These are phyloP conservation scores for Leptopilina syphax DNA, from an alignment of 2,888 invertebrate species.

Conservation along the genomic window DNA sequence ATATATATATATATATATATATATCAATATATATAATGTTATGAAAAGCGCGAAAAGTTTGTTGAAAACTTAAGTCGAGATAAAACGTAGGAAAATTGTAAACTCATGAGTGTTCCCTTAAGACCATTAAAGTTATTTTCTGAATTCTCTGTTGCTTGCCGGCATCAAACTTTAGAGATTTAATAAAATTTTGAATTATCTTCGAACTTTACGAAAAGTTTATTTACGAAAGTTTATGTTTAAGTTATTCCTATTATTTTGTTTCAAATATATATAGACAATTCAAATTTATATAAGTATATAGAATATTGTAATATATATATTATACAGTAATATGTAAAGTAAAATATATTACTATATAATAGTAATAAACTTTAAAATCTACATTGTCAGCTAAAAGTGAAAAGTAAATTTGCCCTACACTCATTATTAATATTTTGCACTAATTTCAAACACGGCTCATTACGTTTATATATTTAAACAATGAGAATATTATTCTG, in stretches of 20 bases:
- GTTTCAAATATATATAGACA: conserved; percentile 4
- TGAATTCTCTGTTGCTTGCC: background rate
- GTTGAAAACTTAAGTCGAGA: conserved; percentile 27
- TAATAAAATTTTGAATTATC: conserved; percentile 17
- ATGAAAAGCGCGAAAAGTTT: conserved; percentile 12
- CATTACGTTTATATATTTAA: too few relatives aligned
- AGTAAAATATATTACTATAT: too few relatives aligned
- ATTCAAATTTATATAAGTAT: too few relatives aligned
- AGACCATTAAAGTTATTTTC: conserved; percentile 23
- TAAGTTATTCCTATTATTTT: conserved; percentile 15
- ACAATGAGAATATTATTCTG: too few relatives aligned
- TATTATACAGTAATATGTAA: too few relatives aligned
- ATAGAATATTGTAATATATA: too few relatives aligned
- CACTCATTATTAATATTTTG: background rate
- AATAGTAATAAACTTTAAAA: background rate
- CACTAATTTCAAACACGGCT: too few relatives aligned
- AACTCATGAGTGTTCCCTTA: conserved; percentile 16
- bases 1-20: background rate
- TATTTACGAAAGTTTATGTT: conserved; percentile 7
- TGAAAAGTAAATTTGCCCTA: background rate
- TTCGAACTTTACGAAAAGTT: conserved; percentile 3
- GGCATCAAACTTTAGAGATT: conserved; percentile 6
- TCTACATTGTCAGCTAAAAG: conserved; percentile 3
- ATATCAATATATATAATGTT: conserved; percentile 5
- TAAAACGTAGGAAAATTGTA: conserved; percentile 26